Conservation (phyloP, 2,113 vertebrate genomes). For the Pitta sordida region DNA sequence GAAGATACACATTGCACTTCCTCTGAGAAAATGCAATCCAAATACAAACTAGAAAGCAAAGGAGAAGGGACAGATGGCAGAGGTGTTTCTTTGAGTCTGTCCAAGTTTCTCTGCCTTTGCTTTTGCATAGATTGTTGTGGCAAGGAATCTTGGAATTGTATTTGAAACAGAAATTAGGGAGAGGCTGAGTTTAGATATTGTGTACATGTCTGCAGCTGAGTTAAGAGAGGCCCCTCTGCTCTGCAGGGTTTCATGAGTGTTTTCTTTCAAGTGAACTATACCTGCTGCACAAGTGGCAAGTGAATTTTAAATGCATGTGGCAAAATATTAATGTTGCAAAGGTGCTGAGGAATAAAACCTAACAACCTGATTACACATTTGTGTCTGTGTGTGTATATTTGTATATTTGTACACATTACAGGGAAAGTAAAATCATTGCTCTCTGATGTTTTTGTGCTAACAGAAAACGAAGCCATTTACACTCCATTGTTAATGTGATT, state of each 20-base stretch:
- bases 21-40: background rate
- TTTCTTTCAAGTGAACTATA: background rate
- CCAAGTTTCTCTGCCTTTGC: background rate
- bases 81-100: background rate
- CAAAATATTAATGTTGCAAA: background rate
- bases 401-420: background rate
- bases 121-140: background rate
- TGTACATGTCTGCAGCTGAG: background rate
- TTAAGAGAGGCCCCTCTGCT: conserved; percentile 2
- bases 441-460: background rate
- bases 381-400: background rate
- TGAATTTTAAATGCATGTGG: background rate
- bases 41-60: background rate
- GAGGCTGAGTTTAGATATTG: background rate
- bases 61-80: background rate
- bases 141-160: conserved; percentile 6
- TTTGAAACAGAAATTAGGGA: background rate
- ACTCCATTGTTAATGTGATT: background rate
- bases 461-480: background rate
- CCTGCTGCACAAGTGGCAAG: background rate
- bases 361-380: background rate
- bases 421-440: background rate
- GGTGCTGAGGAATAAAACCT: background rate
- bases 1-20: background rate
- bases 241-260: background rate